A percentile compares a stretch with the other conserved stretches of the same genome.
Evolutionary conservation across 2,888 invertebrate species (phyloP).

Genomic region (Diplolepis rosae): DNA sequence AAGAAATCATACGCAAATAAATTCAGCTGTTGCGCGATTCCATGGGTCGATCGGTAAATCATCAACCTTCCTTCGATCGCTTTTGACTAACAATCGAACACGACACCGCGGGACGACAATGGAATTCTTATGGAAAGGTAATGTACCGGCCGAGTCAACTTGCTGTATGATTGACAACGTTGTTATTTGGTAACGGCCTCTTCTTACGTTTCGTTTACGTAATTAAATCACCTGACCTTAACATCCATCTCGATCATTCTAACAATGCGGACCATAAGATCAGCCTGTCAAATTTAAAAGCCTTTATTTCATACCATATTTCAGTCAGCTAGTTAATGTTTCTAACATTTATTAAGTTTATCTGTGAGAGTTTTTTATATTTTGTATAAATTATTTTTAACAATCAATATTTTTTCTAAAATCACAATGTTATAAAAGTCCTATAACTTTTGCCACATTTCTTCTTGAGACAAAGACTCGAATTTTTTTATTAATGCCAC

Average conservation of each 20-base stretch:
- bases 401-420: too few species aligned
- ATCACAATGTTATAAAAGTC: too few species aligned
- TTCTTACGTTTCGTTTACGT: conserved; percentile 32
- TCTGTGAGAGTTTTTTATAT: too few species aligned
- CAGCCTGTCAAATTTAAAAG: conserved; percentile 6
- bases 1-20: background rate
- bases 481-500: background rate
- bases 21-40: conserved; percentile 27
- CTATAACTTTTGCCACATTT: too few species aligned
- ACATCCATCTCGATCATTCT: background rate
- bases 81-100: conserved; percentile 35
- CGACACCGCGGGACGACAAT: conserved; percentile 44
- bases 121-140: conserved; percentile 46
- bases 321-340: too few species aligned
- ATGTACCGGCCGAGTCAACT: conserved; percentile 44
- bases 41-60: conserved; percentile 30
- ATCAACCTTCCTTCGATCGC: conserved; percentile 36
- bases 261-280: background rate
- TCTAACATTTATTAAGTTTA: too few species aligned
- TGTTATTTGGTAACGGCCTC: conserved; percentile 52
- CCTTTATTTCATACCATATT: too few species aligned
- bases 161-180: conserved; percentile 47
- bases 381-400: too few species aligned
- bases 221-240: conserved; percentile 15
- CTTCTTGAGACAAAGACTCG: too few species aligned